Evolutionary conservation across 2,888 invertebrate genomes (phyloP), one percentile per base, ranked within the genome.

Genomic region (Protonemura montana): DNA sequence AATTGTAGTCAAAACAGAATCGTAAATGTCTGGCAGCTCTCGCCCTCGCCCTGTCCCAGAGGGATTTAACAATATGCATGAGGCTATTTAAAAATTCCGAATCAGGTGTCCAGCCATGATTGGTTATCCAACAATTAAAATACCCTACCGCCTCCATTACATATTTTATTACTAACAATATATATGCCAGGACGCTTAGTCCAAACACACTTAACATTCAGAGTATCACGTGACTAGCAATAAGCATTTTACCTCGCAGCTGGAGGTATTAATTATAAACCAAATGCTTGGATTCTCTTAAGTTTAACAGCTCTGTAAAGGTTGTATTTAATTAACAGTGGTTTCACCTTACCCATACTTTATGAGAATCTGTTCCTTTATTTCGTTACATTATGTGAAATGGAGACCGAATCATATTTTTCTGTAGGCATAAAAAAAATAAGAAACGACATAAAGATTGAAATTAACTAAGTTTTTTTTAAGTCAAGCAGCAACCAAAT

Each of bases 71-170:
- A 21, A 7, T 13, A 21, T 21, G 59, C 13, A 59, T 21, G 59
- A 35, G 59, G 59, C 59, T 59, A 59, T 59, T 59, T 59, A 21
- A 59, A 59, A 59, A 59, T 59, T 59, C 59, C 13, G 59, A 85
- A 85, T 85, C 85, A 85, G 76, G 85, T 78, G 78, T 78, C 35
- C 76, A 28, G 5, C 10, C 35, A 5, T 30, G 27, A 85, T 77
- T 85, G 85, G 85, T 35, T 77, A 80, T n/a, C n/a, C n/a, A 85
- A 77, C 85, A 85, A 85, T 85, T 85, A 85, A 85, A 85, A 85
- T n/a, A n/a, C 27, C 85, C 42, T 78, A 21, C 78, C 85, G n/a
- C 27, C 85, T 85, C 85, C 35, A 85, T 85, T 85, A 80, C 41
- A 85, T 30, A 30, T 85, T 85, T 85, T 85, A 85, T 83, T 83